Conservation (phyloP, 2,113 vertebrate genomes). For the Clarias batrachus region DNA sequence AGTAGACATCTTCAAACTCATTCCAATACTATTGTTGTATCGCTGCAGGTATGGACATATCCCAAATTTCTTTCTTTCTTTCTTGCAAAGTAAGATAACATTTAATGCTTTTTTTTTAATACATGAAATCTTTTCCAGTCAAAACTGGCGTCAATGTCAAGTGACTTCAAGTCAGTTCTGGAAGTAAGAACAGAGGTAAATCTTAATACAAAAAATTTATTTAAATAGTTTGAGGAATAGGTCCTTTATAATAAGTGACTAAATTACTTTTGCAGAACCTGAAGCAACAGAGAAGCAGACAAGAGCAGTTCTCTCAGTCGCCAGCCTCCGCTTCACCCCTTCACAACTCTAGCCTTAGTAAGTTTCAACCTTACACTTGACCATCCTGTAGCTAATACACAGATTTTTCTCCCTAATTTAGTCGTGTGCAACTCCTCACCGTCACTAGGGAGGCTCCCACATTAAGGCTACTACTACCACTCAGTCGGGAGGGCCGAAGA, state of each 20-base stretch:
- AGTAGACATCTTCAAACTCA: constrained; percentile 79
- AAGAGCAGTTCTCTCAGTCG: constrained; percentile 77
- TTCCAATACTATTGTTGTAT: constrained; percentile 80
- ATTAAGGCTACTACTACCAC: too few relatives aligned
- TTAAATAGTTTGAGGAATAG: not conserved
- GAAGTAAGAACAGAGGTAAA: constrained; percentile 82
- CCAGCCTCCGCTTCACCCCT: constrained; percentile 67
- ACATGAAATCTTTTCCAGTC: constrained; percentile 65
- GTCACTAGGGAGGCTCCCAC: too few relatives aligned
- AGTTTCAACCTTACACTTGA: constrained; percentile 44
- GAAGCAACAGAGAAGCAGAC: constrained; percentile 76
- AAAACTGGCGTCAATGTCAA: constrained; percentile 81
- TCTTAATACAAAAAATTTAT: not conserved
- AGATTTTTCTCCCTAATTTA: too few relatives aligned
- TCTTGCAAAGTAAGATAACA: not conserved
- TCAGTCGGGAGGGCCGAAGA: too few relatives aligned
- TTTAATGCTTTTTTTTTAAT: not conserved
- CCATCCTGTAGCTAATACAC: not conserved
- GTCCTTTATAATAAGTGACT: not conserved
- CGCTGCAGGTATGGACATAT: constrained; percentile 71
- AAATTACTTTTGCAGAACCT: constrained; percentile 68
- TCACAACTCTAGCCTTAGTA: constrained; percentile 71
- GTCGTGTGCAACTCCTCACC: too few relatives aligned
- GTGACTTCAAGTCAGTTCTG: constrained; percentile 80
- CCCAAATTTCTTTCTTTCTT: not conserved